Conservation (phyloP, 2,797 vertebrate species). For the Sebastiscus tertius region DNA sequence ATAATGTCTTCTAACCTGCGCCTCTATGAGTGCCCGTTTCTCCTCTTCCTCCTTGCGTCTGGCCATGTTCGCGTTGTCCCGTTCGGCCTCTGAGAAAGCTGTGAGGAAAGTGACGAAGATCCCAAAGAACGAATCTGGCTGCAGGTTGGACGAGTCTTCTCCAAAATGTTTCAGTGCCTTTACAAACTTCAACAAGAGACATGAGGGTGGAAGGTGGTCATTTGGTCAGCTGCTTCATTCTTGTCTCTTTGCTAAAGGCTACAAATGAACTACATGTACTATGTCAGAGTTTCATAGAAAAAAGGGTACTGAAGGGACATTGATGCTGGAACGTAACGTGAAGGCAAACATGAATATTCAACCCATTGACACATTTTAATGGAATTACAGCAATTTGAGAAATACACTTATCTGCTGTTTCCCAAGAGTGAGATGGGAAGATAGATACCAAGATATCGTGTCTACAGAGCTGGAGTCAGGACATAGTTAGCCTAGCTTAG, state of each 20-base stretch:
- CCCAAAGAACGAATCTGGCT: slow-evolving; percentile 92
- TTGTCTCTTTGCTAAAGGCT: not conserved
- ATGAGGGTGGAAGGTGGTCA: not conserved
- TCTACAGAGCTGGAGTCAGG: too few species aligned
- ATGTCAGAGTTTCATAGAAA: not conserved
- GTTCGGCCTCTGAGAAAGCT: slow-evolving; percentile 88
- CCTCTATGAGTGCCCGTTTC: slow-evolving; percentile 87
- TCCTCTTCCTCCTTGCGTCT: slow-evolving; percentile 92
- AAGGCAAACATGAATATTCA: not conserved
- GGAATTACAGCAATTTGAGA: not conserved
- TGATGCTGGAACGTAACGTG: not conserved
- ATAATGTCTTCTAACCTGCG: slow-evolving; percentile 81
- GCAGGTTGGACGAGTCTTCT: slow-evolving; percentile 83
- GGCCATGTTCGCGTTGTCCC: slow-evolving; percentile 90
- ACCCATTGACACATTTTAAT: not conserved
- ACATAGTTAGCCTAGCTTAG: too few species aligned
- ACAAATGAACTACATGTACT: not conserved
- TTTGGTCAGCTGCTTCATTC: not conserved
- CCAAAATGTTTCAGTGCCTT: slow-evolving; percentile 63
- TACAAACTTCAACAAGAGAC: slow-evolving; percentile 44
- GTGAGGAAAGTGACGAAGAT: slow-evolving; percentile 92
- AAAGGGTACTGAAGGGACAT: not conserved
- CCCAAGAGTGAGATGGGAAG: too few species aligned
- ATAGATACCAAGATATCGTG: too few species aligned
- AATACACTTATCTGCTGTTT: not conserved